phyloP scores from a whole-genome alignment of 1,140 invertebrate genomes.

The Tetramorium simillimum region DNA sequence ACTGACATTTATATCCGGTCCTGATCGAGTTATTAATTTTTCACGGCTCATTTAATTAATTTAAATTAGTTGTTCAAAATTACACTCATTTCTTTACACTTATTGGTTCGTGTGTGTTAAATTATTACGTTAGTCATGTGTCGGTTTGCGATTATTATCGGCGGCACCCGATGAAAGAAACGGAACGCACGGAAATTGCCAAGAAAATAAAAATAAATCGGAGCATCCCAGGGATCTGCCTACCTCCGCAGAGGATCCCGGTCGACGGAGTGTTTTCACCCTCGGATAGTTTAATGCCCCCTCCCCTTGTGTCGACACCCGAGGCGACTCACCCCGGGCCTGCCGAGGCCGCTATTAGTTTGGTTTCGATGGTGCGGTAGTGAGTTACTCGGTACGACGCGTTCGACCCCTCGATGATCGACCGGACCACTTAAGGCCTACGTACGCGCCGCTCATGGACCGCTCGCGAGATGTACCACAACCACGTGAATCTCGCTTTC shows the following conservation, averaged over 20 bases:
- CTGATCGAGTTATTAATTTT: slow-evolving; percentile 39
- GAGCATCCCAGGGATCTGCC: background rate
- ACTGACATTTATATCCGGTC: slow-evolving; percentile 21
- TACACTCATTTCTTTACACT: slow-evolving; percentile 11
- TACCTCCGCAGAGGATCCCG: slow-evolving; percentile 9
- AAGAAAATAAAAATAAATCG: background rate
- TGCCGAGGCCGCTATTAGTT: slow-evolving; percentile 77
- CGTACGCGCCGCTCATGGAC: slow-evolving; percentile 24
- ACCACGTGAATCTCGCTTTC: slow-evolving; percentile 78
- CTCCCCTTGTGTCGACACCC: slow-evolving; percentile 61
- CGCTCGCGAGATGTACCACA: slow-evolving; percentile 79
- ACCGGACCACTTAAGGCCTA: slow-evolving; percentile 55
- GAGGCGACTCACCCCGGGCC: slow-evolving; percentile 65
- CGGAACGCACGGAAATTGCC: background rate
- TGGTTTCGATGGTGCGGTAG: slow-evolving; percentile 81
- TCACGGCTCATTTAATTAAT: slow-evolving; percentile 37
- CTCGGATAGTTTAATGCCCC: slow-evolving; percentile 63
- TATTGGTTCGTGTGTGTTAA: background rate
- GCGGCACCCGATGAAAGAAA: background rate
- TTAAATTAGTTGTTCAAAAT: slow-evolving; percentile 46
- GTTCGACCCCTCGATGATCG: slow-evolving; percentile 74
- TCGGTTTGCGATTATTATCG: background rate
- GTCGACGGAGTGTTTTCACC: slow-evolving; percentile 63
- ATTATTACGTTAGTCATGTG: slow-evolving; percentile 11
- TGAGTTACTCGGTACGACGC: slow-evolving; percentile 80